A percentile compares a stretch with the other conserved stretches of the same genome.
phyloP scores from a whole-genome alignment of 2,888 invertebrate species.

The Achlya flavicornis region DNA sequence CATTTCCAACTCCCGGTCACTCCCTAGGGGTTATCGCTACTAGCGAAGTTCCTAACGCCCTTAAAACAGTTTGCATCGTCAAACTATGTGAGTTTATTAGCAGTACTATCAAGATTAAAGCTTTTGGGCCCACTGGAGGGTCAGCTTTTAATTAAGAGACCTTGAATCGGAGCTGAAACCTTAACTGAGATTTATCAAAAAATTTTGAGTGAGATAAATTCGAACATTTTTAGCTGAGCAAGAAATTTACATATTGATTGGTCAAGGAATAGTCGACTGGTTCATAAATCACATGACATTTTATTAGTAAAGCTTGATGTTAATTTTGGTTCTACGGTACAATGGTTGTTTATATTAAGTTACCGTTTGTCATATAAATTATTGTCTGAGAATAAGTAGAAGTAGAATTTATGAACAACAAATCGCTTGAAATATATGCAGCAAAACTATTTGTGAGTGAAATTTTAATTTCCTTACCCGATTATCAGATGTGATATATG shows the following conservation, averaged over 20 bases:
- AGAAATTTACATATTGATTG: conserved; percentile 10
- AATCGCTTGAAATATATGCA: no score
- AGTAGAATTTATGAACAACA: no score
- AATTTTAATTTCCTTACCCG: no score
- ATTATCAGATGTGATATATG: no score
- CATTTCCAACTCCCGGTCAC: conserved; percentile 24
- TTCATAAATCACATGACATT: background rate
- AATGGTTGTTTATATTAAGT: no score
- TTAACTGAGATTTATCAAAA: conserved; percentile 54
- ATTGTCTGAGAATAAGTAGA: no score
- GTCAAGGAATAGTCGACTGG: background rate
- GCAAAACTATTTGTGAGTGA: no score
- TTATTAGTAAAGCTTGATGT: no score
- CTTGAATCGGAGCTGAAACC: conserved; percentile 39
- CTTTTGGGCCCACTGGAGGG: conserved; percentile 49
- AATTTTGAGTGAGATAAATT: conserved; percentile 33
- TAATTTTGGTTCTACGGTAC: no score
- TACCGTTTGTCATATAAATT: no score
- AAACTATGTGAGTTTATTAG: conserved; percentile 64
- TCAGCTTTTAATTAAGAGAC: conserved; percentile 65
- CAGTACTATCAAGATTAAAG: conserved; percentile 66
- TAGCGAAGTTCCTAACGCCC: conserved; percentile 25
- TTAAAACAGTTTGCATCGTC: conserved; percentile 33
- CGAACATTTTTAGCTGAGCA: conserved; percentile 17
- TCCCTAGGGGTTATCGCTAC: conserved; percentile 16